Base-by-base conservation (phyloP, 37 sponge, comb jelly and placozoan genomes). In the Spongilla lacustris region DNA sequence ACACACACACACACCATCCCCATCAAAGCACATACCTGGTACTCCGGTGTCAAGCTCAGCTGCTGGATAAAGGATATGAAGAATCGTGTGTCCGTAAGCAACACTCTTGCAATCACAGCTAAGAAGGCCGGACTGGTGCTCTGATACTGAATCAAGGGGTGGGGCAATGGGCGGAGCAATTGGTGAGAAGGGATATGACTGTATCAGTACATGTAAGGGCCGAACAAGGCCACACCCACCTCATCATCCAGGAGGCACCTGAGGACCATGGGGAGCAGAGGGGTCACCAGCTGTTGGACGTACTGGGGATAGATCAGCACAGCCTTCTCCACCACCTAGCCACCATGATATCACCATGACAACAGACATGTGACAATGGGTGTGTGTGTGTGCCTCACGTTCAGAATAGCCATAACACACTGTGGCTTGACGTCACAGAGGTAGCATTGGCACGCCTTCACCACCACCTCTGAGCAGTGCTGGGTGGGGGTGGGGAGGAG, bases 381-480 rank as follows among this genome's bases (percentile, higher is more conserved):
- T 6, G 58, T 6, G 58, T 6, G 58, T 29, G 5, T 21, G 34
- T 17, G 58, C 24, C 75, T 75, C 71, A 88, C 88, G 26, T 81
- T 76, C 24, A 91, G 35, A 73, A 94, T 94, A 67, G 83, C 36
- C 13, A 79, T 81, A 24, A 85, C 75, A 13, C 89, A 73, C 28
- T 84, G 83, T 36, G 83, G 81, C 27, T 87, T 87, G 22, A 90
- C 94, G 36, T 90, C 94, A 70, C 85, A 79, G 28, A 94, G 46
- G 80, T 94, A 90, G 79, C 31, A 71, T 50, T 50, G 86, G 85
- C 90, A 95, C 0, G 81, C 92, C 23, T 38, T 31, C 26, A 89
- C 68, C 23, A 85, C 46, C 2, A 95, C 41, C 28, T 84, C 74
- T 8, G 77, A 73, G 73, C 89, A 91, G 19, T 69, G 35, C 91